phyloP scores from a whole-genome alignment of 2,113 vertebrate genomes.

The Eurystomus gularis region DNA sequence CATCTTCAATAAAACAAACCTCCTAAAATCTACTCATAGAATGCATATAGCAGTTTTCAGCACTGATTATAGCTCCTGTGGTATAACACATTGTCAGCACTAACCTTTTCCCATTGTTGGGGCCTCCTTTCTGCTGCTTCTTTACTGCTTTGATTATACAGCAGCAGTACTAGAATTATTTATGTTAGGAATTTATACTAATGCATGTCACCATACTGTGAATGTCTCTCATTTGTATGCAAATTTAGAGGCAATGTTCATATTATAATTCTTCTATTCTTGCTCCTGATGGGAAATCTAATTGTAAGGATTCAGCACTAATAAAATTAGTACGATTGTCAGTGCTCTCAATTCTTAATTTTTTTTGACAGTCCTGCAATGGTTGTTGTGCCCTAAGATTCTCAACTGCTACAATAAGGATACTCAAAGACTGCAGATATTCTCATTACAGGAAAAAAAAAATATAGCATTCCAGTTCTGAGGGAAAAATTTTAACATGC shows the following conservation, averaged over 20 bases:
- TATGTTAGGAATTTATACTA: neutral
- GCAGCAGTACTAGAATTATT: neutral
- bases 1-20: neutral
- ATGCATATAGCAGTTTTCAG: neutral
- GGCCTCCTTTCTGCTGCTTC: neutral
- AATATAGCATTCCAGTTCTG: neutral
- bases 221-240: neutral
- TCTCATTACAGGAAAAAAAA: neutral
- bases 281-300: neutral
- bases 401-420: neutral
- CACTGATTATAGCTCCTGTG: neutral
- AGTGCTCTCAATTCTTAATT: neutral
- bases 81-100: neutral
- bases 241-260: neutral
- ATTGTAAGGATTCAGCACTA: neutral
- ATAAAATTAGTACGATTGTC: neutral
- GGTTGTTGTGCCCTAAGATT: neutral
- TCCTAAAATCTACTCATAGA: neutral
- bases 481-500: neutral
- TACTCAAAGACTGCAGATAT: neutral
- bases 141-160: neutral
- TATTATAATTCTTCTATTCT: neutral
- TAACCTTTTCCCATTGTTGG: neutral
- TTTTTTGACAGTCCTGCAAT: neutral
- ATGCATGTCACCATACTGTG: neutral